Evolutionary conservation across 2,113 vertebrate genomes (phyloP).

Genomic region (Illadopsis cleaveri): DNA sequence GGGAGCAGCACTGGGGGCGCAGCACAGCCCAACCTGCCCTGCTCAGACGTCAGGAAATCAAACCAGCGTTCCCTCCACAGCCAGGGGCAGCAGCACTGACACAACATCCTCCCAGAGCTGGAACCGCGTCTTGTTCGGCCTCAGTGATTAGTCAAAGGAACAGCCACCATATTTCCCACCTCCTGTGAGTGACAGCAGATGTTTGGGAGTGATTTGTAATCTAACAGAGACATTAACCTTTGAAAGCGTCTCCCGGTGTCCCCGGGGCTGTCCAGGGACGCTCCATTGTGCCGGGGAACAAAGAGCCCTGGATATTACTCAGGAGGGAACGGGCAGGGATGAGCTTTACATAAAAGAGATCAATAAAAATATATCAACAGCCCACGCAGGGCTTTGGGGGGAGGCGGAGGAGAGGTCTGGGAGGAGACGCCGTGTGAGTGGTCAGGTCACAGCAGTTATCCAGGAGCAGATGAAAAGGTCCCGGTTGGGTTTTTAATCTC

Average conservation of each 20-base stretch:
- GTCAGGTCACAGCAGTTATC: neutral
- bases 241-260: neutral
- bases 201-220: neutral
- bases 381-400: neutral
- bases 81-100: neutral
- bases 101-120: neutral
- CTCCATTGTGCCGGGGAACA: neutral
- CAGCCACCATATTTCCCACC: constrained; percentile 7
- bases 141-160: neutral
- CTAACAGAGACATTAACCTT: constrained; percentile 62
- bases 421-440: rapidly evolving
- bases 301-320: constrained; percentile 23
- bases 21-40: neutral
- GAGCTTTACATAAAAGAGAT: constrained; percentile 38
- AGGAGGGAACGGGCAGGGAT: neutral
- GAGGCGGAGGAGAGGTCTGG: neutral
- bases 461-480: neutral
- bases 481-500: constrained; percentile 17
- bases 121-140: rapidly evolving
- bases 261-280: neutral
- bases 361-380: constrained; percentile 39
- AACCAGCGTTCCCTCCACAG: rapidly evolving
- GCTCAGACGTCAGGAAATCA: rapidly evolving
- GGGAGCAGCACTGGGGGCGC: neutral
- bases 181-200: neutral